Base-by-base conservation (phyloP, 2,888 invertebrate species). In the Drosophila borborema region DNA sequence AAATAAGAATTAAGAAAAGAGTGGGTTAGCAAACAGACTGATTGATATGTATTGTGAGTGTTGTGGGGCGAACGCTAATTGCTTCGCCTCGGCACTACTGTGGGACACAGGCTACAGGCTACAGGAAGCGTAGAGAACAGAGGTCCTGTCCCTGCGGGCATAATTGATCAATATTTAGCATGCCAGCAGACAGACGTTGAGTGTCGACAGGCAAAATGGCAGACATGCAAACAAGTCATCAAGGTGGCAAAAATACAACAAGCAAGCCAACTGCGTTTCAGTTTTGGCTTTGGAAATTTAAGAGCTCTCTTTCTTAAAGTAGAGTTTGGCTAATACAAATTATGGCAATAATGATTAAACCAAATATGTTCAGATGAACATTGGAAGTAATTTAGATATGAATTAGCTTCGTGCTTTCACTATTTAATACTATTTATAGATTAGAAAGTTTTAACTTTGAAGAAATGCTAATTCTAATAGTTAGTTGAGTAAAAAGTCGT, bases 151-250 rank as follows among this genome's bases (percentile, higher is more conserved):
- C 56, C 53, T 53, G 59, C 65, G 54, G 61, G 43, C 65, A 74
- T 86, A 85, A 85, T 85, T 85, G 85, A 87, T 82, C 81, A 74
- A 79, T 78, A 84, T 80, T 86, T 78, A 75, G 83, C 79, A 75
- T 81, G 83, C 64, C 81, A 66, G 69, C 59, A 45, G 66, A 71
- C 59, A 58, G 64, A 68, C 67, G 61, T 70, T 64, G 68, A 77
- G 82, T 86, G 86, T 69, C 77, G 86, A 86, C 74, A 84, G 75
- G 69, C 54, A 51, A 75, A 85, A 80, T 74, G 81, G 51, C 64
- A 66, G 78, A 82, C 84, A 85, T 85, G 84, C 84, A 80, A 85
- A 86, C 77, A 74, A 76, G 64, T 74, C 80, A 82, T 85, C 85
- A 85, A 60, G 67, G 55, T 31, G 38, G 54, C 31, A 20, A 61